These are phyloP conservation scores for Incurvaria masculella DNA, from an alignment of 2,888 invertebrate species.

Conservation along the genomic window DNA sequence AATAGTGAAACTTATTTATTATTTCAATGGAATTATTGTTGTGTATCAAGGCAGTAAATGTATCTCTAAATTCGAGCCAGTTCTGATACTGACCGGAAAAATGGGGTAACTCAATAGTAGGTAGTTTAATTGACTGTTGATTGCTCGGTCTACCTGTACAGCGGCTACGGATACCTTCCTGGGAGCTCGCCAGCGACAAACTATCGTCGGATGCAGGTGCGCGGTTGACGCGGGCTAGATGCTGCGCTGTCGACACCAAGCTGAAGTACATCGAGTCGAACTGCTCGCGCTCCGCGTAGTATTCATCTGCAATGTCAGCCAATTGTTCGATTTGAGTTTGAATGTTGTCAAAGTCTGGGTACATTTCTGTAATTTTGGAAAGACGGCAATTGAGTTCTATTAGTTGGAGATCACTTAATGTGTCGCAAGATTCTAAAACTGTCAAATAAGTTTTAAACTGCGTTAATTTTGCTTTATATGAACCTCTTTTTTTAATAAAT, in stretches of 20 bases:
- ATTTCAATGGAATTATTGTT: background rate
- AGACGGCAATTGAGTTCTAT: too few relatives aligned
- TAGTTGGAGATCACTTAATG: background rate
- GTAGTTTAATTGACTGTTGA: background rate
- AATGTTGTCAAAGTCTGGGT: background rate
- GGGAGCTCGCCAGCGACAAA: background rate
- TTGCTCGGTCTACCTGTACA: background rate
- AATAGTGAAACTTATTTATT: constrained; percentile 3
- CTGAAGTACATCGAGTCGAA: too few relatives aligned
- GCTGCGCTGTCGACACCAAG: too few relatives aligned
- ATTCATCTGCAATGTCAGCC: background rate
- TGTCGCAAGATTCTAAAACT: background rate
- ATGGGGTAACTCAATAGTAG: background rate
- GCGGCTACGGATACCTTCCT: background rate
- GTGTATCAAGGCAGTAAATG: background rate
- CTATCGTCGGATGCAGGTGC: background rate
- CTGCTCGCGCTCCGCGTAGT: background rate
- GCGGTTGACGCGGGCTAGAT: background rate
- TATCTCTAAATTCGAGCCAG: background rate
- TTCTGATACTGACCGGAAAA: background rate
- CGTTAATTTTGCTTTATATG: background rate
- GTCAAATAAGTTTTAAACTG: background rate
- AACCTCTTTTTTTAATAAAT: background rate
- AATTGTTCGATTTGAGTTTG: background rate
- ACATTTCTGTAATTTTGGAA: background rate